Percentiles rank a stretch among this genome's conserved stretches.
These are phyloP conservation scores for Telmatochromis sp. DNA, from an alignment of 2,113 vertebrate species.

Conservation along the genomic window DNA sequence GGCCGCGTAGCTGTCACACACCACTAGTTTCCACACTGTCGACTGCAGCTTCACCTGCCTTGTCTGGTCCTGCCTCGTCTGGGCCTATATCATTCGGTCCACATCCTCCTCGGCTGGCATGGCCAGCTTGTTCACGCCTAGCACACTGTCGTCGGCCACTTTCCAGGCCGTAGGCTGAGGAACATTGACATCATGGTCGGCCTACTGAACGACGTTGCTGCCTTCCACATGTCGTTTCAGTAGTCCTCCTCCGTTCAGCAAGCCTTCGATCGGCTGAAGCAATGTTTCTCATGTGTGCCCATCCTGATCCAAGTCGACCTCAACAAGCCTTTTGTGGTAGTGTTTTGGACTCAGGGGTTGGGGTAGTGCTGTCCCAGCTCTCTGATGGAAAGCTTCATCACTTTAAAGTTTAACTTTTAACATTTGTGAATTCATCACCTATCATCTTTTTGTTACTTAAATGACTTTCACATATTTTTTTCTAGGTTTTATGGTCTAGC, in stretches of 20 bases:
- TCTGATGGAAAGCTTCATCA: neutral
- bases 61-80: neutral
- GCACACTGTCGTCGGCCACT: accelerated
- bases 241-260: neutral
- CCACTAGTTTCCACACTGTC: neutral
- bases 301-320: neutral
- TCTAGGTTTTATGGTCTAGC: neutral
- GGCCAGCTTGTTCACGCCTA: neutral
- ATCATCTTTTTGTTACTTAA: neutral
- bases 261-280: neutral
- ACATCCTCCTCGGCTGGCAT: neutral
- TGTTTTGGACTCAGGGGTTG: neutral
- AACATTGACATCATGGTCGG: neutral
- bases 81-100: neutral
- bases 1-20: too few species aligned
- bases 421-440: neutral
- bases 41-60: neutral
- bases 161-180: neutral
- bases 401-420: neutral
- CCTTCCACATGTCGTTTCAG: neutral
- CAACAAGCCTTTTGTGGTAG: neutral
- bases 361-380: neutral
- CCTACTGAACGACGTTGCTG: neutral
- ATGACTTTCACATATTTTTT: neutral
- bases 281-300: neutral